Percentiles rank a stretch among this genome's conserved stretches.
phyloP scores from a whole-genome alignment of 1,140 invertebrate species.

The Aphelenchoides avenae region DNA sequence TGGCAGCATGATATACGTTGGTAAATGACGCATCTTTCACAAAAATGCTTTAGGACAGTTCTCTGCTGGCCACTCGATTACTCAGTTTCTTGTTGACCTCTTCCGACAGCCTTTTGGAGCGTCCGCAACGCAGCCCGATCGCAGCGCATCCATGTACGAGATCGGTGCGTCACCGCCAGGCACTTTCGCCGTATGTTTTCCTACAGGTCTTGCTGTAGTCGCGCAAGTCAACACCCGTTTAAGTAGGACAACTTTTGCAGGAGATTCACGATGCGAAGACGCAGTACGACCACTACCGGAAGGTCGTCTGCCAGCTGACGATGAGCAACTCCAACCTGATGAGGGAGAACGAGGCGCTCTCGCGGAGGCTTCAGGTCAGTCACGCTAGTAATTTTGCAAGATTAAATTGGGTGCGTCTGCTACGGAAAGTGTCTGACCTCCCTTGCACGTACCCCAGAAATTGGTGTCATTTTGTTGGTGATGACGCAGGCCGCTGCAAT shows the following conservation, averaged over 20 bases:
- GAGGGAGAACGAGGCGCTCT: conserved; percentile 26
- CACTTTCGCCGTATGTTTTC: background rate
- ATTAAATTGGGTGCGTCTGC: background rate
- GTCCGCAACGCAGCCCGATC: background rate
- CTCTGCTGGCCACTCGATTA: conserved; percentile 10
- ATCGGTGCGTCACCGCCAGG: conserved; percentile 5
- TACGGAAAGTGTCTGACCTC: background rate
- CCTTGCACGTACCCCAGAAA: background rate
- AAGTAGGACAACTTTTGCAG: no score
- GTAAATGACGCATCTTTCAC: no score
- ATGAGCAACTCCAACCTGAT: conserved; percentile 27
- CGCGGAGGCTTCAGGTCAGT: conserved; percentile 17
- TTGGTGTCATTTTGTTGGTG: background rate
- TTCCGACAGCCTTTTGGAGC: background rate
- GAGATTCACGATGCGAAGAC: background rate
- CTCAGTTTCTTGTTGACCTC: conserved; percentile 10
- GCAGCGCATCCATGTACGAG: conserved; percentile 14
- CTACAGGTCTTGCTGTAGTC: no score
- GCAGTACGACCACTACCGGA: conserved; percentile 19
- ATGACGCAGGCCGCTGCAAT: no score
- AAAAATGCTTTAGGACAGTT: no score
- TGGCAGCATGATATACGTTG: no score
- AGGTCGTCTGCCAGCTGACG: conserved; percentile 26
- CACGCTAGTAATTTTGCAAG: background rate
- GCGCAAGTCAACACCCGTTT: no score